Percentiles rank a stretch among this genome's conserved stretches.
Conservation (phyloP, 2,888 invertebrate species). For the Trachelus troglodyta region DNA sequence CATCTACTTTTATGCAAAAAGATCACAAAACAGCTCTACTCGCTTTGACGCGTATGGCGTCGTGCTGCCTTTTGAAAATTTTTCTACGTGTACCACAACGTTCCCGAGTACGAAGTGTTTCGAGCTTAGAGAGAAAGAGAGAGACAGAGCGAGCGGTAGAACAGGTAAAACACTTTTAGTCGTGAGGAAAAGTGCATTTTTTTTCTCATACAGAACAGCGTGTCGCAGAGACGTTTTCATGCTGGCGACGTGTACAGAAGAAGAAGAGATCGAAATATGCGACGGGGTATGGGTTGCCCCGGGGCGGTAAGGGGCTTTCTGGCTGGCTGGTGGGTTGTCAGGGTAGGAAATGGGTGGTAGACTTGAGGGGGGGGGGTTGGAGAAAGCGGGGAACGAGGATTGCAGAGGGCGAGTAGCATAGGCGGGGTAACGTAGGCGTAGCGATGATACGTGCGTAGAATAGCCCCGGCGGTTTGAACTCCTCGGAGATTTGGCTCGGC, state of each 20-base stretch:
- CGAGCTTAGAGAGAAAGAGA: not conserved
- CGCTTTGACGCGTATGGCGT: not conserved
- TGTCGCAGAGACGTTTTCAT: conserved; percentile 36
- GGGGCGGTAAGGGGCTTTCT: conserved; percentile 16
- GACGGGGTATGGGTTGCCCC: conserved; percentile 15
- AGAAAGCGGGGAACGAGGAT: not conserved
- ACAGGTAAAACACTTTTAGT: not conserved
- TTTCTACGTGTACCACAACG: conserved; percentile 49
- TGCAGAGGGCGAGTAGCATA: conserved; percentile 14
- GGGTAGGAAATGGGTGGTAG: not conserved
- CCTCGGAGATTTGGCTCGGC: conserved; percentile 52
- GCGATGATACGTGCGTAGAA: conserved; percentile 59
- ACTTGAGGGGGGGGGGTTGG: not conserved
- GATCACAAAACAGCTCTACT: not conserved
- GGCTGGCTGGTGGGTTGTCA: not conserved
- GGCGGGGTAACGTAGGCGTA: conserved; percentile 37
- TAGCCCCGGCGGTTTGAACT: conserved; percentile 47
- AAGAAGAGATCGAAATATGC: conserved; percentile 21
- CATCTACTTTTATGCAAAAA: not conserved
- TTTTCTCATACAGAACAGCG: conserved; percentile 30
- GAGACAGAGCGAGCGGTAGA: not conserved
- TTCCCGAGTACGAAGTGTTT: conserved; percentile 27
- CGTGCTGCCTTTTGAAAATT: not conserved
- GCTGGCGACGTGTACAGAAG: conserved; percentile 29
- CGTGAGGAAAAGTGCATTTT: conserved; percentile 39